These are phyloP conservation scores for Acropternis orthonyx DNA, from an alignment of 2,797 vertebrate species.

Conservation along the genomic window DNA sequence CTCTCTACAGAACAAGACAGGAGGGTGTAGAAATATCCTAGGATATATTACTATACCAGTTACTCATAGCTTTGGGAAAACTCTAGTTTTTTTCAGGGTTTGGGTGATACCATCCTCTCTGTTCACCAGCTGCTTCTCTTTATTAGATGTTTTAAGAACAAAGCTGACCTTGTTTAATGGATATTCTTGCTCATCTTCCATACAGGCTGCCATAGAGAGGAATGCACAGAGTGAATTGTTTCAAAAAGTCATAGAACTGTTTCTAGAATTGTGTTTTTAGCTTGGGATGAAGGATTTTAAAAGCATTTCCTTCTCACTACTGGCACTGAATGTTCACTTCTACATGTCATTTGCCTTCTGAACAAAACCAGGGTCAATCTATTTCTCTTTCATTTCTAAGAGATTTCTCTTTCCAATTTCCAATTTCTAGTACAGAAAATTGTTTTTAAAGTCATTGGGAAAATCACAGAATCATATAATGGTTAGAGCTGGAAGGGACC, in stretches of 20 bases:
- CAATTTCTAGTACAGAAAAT: background rate
- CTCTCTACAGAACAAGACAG: background rate
- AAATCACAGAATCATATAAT: background rate
- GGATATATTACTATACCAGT: background rate
- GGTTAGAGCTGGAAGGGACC: background rate
- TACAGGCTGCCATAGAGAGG: background rate
- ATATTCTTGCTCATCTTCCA: background rate
- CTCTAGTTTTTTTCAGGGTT: background rate
- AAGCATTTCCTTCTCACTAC: background rate
- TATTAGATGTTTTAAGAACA: background rate
- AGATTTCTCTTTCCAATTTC: background rate
- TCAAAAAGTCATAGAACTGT: background rate
- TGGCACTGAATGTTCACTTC: background rate
- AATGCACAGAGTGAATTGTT: background rate
- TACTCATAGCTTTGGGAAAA: background rate
- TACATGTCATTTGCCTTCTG: background rate
- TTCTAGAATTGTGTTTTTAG: background rate
- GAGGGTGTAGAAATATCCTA: background rate
- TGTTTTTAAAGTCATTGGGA: background rate
- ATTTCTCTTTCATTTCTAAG: background rate
- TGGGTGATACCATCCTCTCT: background rate
- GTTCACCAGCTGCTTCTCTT: background rate
- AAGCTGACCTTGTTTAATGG: background rate
- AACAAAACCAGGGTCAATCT: background rate
- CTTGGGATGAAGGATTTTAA: background rate